Evolutionary conservation across 2,888 invertebrate genomes (phyloP).

Genomic region (Pristionchus arcanus): DNA sequence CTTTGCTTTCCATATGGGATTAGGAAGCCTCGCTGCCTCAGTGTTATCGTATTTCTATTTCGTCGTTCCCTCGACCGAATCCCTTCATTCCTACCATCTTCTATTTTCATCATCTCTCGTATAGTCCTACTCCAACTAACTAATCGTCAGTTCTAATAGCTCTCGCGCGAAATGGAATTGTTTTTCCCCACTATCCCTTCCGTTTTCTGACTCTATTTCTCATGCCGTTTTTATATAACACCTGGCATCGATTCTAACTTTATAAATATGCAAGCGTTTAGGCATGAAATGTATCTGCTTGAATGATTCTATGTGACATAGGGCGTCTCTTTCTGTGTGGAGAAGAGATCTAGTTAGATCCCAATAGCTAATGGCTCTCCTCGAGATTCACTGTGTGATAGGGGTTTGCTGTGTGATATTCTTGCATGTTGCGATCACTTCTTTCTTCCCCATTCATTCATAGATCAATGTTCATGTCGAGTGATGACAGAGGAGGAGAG

Average conservation of each 20-base stretch:
- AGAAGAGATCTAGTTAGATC: conserved; percentile 9
- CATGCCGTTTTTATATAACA: background rate
- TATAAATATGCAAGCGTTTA: conserved; percentile 1
- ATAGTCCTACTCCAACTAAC: background rate
- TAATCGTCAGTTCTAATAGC: background rate
- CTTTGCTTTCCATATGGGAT: background rate
- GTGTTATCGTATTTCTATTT: background rate
- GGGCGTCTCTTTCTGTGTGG: background rate
- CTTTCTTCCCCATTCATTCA: background rate
- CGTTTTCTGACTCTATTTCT: background rate
- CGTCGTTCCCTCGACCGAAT: background rate
- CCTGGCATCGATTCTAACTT: conserved; percentile 16
- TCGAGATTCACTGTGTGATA: background rate
- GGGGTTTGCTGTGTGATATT: conserved; percentile 1
- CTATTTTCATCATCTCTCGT: conserved; percentile 7
- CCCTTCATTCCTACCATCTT: background rate
- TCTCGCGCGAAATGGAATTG: background rate
- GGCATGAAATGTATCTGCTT: background rate
- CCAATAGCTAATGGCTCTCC: background rate
- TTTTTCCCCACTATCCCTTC: background rate
- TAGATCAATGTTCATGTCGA: background rate
- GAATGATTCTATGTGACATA: background rate
- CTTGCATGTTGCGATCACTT: background rate
- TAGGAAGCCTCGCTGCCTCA: background rate
- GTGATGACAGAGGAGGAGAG: background rate